These are phyloP conservation scores for Poeciliopsis prolifica DNA, from an alignment of 2,113 vertebrate genomes.

Conservation along the genomic window DNA sequence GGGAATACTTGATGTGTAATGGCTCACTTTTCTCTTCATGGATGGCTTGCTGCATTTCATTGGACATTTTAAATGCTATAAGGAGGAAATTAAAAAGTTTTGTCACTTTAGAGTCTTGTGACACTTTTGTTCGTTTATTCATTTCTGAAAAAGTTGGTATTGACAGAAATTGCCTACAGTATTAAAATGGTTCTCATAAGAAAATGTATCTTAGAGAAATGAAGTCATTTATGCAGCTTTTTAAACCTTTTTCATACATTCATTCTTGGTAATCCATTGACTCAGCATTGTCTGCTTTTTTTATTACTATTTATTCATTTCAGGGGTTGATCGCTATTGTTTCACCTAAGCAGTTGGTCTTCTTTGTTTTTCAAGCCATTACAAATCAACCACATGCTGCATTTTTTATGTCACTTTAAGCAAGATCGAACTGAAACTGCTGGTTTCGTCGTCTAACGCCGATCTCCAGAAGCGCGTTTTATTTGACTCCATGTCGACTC, in stretches of 20 bases:
- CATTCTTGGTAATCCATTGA: slow-evolving; percentile 13
- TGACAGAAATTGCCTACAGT: neutral
- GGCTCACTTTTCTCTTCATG: slow-evolving; percentile 26
- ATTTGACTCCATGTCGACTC: slow-evolving; percentile 42
- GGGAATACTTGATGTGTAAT: slow-evolving; percentile 37
- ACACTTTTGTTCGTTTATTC: neutral
- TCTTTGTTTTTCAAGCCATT: slow-evolving; percentile 58
- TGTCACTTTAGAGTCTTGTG: neutral
- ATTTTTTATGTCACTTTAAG: slow-evolving; percentile 60
- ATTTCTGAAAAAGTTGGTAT: neutral
- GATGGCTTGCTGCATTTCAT: slow-evolving; percentile 9
- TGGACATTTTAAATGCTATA: slow-evolving; percentile 10
- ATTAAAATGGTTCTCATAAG: neutral
- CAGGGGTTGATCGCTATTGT: slow-evolving; percentile 46
- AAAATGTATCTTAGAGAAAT: neutral
- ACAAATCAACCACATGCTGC: slow-evolving; percentile 53
- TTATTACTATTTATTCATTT: slow-evolving; percentile 35
- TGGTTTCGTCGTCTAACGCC: slow-evolving; percentile 21
- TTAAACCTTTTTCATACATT: neutral
- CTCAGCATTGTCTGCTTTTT: slow-evolving; percentile 19
- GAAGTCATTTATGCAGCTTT: neutral
- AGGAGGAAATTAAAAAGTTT: neutral
- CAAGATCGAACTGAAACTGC: slow-evolving; percentile 44
- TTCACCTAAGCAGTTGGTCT: slow-evolving; percentile 38
- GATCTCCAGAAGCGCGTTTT: slow-evolving; percentile 26